phyloP scores from a whole-genome alignment of 1,140 invertebrate genomes.

The Drosophila chauvacae region DNA sequence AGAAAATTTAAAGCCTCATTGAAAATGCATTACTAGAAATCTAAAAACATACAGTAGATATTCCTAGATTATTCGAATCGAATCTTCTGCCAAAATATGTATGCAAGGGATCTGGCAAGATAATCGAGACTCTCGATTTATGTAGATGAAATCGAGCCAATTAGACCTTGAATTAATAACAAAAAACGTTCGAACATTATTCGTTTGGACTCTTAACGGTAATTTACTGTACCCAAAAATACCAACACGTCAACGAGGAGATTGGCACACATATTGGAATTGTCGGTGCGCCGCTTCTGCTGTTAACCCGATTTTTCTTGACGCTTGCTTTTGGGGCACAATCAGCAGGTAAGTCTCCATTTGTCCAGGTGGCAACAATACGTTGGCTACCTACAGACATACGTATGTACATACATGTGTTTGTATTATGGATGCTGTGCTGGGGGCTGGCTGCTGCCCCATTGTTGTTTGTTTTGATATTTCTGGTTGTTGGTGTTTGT shows the following conservation, averaged over 20 bases:
- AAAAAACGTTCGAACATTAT: background rate
- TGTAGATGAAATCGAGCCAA: too few relatives aligned
- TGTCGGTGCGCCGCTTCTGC: constrained; percentile 5
- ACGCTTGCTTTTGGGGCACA: constrained; percentile 15
- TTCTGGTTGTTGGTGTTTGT: constrained; percentile 11
- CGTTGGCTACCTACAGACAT: background rate
- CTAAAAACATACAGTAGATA: constrained; percentile 4
- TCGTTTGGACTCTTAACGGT: background rate
- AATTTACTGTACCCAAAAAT: constrained; percentile 19
- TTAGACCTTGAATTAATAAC: too few relatives aligned
- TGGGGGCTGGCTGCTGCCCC: background rate
- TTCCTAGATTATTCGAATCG: too few relatives aligned
- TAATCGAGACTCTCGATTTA: too few relatives aligned
- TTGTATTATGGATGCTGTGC: constrained; percentile 20
- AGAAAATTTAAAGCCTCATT: constrained; percentile 12
- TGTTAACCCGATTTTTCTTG: constrained; percentile 30
- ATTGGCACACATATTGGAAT: constrained; percentile 43
- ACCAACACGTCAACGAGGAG: constrained; percentile 20
- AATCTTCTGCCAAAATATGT: too few relatives aligned
- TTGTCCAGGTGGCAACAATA: constrained; percentile 37
- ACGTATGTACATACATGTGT: background rate
- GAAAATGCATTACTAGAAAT: constrained; percentile 19
- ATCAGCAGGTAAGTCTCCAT: constrained; percentile 32
- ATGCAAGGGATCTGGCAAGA: too few relatives aligned
- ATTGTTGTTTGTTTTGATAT: constrained; percentile 43